Evolutionary conservation across 2,797 vertebrate species (phyloP).

Genomic region (Tapera naevia): DNA sequence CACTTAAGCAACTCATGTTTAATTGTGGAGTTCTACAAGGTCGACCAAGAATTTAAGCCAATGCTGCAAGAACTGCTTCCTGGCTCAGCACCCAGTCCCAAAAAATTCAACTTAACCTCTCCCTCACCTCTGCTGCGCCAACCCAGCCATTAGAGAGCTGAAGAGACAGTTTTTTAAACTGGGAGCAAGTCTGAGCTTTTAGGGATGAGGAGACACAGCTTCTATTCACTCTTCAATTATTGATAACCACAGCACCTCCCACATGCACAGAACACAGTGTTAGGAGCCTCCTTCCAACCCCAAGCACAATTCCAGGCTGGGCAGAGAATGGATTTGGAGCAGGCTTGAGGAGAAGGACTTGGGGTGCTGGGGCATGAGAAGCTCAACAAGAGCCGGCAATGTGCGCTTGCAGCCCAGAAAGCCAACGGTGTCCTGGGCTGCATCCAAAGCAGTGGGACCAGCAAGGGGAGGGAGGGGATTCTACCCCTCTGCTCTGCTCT

Average conservation of each 20-base stretch:
- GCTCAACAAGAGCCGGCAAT: too few relatives aligned
- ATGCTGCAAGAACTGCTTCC: neutral
- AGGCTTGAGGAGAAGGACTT: too few relatives aligned
- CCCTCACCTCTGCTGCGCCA: neutral
- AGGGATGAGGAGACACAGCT: neutral
- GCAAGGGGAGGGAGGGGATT: too few relatives aligned
- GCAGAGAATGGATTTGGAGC: too few relatives aligned
- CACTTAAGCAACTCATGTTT: neutral
- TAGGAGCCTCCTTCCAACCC: neutral
- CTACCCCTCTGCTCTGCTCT: too few relatives aligned
- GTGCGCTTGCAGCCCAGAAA: too few relatives aligned
- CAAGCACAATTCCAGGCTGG: too few relatives aligned
- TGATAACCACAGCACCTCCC: neutral
- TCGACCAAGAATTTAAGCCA: neutral
- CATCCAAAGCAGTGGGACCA: too few relatives aligned
- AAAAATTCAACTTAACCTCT: neutral
- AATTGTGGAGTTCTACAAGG: neutral
- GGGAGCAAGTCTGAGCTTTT: neutral
- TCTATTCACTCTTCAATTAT: neutral
- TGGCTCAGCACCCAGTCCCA: neutral
- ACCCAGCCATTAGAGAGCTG: neutral
- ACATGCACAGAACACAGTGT: fast-evolving
- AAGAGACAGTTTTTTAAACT: neutral
- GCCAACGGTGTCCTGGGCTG: too few relatives aligned
- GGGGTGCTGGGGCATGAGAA: too few relatives aligned